A percentile compares a stretch with the other conserved stretches of the same genome.
Conservation (phyloP, 1,140 invertebrate species). For the Drosophila triauraria region DNA sequence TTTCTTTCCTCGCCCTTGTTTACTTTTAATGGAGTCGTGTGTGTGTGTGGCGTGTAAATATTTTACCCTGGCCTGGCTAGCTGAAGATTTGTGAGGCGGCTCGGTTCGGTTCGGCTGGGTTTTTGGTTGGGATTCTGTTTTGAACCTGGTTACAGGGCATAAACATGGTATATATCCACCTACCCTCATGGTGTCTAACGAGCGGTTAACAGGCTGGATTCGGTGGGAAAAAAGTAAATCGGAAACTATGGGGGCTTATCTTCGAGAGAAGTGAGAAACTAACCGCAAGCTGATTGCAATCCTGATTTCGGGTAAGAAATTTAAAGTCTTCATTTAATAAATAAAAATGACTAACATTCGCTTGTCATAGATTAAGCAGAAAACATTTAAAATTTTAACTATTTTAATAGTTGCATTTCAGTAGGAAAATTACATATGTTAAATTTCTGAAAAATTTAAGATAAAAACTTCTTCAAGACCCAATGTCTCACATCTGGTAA, state of each 20-base stretch:
- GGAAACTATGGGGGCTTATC: conserved; percentile 19
- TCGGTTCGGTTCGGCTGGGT: conserved; percentile 28
- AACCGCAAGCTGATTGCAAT: conserved; percentile 58
- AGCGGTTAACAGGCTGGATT: conserved; percentile 44
- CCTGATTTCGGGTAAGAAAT: neutral
- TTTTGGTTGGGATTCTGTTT: conserved; percentile 21
- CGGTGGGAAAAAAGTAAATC: neutral
- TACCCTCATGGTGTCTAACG: conserved; percentile 53
- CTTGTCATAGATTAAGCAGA: neutral
- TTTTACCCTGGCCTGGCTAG: conserved; percentile 37
- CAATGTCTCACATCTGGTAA: too few species aligned
- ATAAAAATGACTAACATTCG: neutral
- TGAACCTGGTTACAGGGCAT: conserved; percentile 39
- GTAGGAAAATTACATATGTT: too few species aligned
- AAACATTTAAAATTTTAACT: too few species aligned
- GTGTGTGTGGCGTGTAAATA: conserved; percentile 64
- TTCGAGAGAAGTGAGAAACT: neutral
- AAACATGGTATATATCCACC: conserved; percentile 25
- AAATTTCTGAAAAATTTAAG: too few species aligned
- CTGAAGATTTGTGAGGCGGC: conserved; percentile 49
- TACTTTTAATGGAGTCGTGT: conserved; percentile 72
- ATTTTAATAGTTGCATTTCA: too few species aligned
- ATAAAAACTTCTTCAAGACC: too few species aligned
- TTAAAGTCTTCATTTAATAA: neutral
- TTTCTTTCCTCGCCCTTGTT: conserved; percentile 58